Evolutionary conservation across 2,113 vertebrate species (phyloP).

Genomic region (Sceloporus tristichus): DNA sequence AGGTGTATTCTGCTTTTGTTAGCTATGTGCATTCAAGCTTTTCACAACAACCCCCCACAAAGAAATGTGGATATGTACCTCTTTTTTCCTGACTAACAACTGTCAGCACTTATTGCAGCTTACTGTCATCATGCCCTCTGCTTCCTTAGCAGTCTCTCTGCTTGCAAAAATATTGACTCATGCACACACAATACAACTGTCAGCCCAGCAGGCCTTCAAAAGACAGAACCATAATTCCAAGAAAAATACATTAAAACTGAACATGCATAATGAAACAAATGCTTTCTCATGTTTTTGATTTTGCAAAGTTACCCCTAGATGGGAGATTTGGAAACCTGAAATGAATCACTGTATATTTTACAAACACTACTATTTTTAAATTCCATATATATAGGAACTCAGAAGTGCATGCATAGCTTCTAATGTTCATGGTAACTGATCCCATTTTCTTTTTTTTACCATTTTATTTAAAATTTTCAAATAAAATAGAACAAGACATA

Average conservation of each 20-base stretch:
- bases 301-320: conserved; percentile 36
- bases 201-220: conserved; percentile 34
- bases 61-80: conserved; percentile 23
- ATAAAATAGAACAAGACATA: too few species aligned
- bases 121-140: conserved; percentile 46
- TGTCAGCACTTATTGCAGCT: conserved; percentile 47
- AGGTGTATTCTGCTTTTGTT: neutral
- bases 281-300: conserved; percentile 34
- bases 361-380: conserved; percentile 45
- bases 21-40: conserved; percentile 26
- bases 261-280: conserved; percentile 50
- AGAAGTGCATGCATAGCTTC: neutral
- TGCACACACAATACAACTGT: conserved; percentile 43
- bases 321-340: conserved; percentile 21
- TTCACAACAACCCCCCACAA: fast-evolving
- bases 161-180: conserved; percentile 32
- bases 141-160: conserved; percentile 29
- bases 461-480: too few species aligned
- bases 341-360: conserved; percentile 54
- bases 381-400: neutral
- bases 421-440: neutral
- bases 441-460: neutral
- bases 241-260: conserved; percentile 32
- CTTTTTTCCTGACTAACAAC: conserved; percentile 40
- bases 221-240: neutral